Evolutionary conservation across 1,140 invertebrate species (phyloP).

Genomic region (Papilio glaucus): DNA sequence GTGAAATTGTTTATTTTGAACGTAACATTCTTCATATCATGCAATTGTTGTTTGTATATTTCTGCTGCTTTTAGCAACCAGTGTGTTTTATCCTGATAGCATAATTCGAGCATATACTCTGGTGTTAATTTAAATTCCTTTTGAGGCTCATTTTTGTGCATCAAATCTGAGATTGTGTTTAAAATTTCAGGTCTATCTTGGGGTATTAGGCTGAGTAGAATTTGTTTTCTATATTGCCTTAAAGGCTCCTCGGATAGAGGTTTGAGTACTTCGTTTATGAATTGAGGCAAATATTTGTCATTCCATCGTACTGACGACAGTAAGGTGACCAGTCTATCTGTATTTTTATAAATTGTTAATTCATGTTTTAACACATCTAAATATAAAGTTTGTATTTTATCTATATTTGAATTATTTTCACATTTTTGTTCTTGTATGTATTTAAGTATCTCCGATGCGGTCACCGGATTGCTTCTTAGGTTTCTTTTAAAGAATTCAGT

Average conservation of each 20-base stretch:
- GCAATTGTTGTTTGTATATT: conserved; percentile 73
- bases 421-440: conserved; percentile 56
- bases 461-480: conserved; percentile 72
- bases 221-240: conserved; percentile 72
- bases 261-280: conserved; percentile 61
- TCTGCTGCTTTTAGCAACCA: conserved; percentile 79
- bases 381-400: conserved; percentile 66
- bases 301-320: conserved; percentile 69
- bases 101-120: conserved; percentile 80
- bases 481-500: conserved; percentile 65
- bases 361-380: conserved; percentile 65
- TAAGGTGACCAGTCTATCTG: conserved; percentile 66
- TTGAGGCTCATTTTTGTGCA: conserved; percentile 70
- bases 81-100: conserved; percentile 77
- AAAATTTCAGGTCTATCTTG: conserved; percentile 66
- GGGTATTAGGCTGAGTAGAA: conserved; percentile 68
- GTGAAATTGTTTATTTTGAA: conserved; percentile 79
- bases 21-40: conserved; percentile 76
- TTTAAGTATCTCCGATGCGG: conserved; percentile 60
- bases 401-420: conserved; percentile 48
- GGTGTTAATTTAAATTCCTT: conserved; percentile 74
- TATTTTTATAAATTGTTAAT: conserved; percentile 55
- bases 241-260: conserved; percentile 62
- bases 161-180: conserved; percentile 58
- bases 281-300: conserved; percentile 57